These are phyloP conservation scores for Hypercompe scribonia DNA, from an alignment of 2,888 invertebrate genomes.

Conservation along the genomic window DNA sequence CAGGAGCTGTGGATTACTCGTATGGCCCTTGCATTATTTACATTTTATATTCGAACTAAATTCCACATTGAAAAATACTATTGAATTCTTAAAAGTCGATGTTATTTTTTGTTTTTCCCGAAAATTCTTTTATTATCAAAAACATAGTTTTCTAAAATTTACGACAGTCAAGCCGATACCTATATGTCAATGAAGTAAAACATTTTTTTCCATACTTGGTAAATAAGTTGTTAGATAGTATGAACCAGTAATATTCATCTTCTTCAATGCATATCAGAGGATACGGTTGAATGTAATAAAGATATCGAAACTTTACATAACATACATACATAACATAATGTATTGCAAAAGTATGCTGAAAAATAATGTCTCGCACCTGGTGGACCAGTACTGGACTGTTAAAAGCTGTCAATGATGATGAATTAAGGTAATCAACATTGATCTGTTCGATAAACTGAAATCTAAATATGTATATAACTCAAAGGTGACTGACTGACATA, in stretches of 20 bases:
- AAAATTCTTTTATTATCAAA: neutral
- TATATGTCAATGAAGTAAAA: no score
- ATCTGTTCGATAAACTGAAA: neutral
- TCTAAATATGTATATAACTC: no score
- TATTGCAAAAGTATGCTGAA: no score
- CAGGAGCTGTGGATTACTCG: conserved; percentile 80
- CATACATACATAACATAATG: no score
- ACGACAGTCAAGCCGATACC: no score
- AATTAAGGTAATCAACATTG: neutral
- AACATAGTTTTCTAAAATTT: no score
- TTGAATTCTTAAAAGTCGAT: neutral
- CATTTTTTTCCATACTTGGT: neutral
- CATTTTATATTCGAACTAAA: neutral
- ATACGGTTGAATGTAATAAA: neutral
- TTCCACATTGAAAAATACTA: neutral
- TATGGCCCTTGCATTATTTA: conserved; percentile 72
- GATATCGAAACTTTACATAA: no score
- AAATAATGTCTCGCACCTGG: no score
- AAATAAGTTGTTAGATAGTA: neutral
- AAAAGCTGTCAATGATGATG: no score
- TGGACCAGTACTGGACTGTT: no score
- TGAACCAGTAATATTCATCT: neutral
- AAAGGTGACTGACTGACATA: no score
- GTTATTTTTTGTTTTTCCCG: neutral
- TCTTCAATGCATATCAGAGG: neutral